Percentiles rank a stretch among this genome's conserved stretches.
phyloP scores from a whole-genome alignment of 2,113 vertebrate species.

The Motacilla tschutschensis region DNA sequence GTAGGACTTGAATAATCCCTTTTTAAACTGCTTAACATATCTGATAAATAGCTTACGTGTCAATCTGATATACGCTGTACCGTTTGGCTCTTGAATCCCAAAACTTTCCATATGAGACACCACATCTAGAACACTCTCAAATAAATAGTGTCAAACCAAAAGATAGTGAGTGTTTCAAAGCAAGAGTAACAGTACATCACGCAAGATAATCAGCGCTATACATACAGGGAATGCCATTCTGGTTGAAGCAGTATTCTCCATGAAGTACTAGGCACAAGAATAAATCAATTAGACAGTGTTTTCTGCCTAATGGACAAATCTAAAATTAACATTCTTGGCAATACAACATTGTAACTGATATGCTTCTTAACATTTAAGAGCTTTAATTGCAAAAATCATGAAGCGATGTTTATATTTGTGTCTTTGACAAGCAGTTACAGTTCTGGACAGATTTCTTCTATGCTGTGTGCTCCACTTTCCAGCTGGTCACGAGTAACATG shows the following conservation, averaged over 20 bases:
- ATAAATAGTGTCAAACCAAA: conserved; percentile 63
- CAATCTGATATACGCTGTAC: conserved; percentile 27
- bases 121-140: conserved; percentile 54
- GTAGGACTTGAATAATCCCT: conserved; percentile 48
- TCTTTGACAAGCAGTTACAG: conserved; percentile 67
- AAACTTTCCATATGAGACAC: conserved; percentile 11
- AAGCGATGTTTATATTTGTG: conserved; percentile 62
- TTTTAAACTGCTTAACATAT: conserved; percentile 50
- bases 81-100: conserved; percentile 25
- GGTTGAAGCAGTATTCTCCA: conserved; percentile 58
- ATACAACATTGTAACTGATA: conserved; percentile 67
- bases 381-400: conserved; percentile 65
- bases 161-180: conserved; percentile 46
- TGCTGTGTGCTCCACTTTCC: conserved; percentile 65
- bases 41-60: conserved; percentile 44
- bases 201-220: conserved; percentile 57
- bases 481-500: conserved; percentile 65
- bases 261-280: conserved; percentile 69
- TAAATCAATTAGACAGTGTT: conserved; percentile 59
- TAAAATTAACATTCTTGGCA: conserved; percentile 74
- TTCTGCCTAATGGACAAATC: conserved; percentile 62
- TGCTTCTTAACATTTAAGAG: conserved; percentile 65
- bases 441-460: conserved; percentile 71
- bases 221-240: conserved; percentile 56
- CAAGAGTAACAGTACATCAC: conserved; percentile 62